Base-by-base conservation (phyloP, 2,797 vertebrate genomes). In the Sebastes jordani region DNA sequence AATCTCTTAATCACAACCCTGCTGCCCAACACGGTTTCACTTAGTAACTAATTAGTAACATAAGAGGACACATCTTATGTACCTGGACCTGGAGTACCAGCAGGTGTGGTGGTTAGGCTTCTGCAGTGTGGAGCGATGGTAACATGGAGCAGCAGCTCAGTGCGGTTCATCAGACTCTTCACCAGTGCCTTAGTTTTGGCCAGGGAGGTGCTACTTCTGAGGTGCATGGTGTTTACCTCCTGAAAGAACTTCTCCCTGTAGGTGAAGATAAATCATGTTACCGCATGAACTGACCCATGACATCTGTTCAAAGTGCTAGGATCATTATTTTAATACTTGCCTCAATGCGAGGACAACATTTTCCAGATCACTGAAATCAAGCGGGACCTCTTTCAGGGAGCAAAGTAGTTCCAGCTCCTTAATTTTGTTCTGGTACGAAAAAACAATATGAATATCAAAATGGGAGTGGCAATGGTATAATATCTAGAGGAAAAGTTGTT, bases 381-480 rank as follows among this genome's bases (percentile, higher is more conserved):
- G 96, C 34, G 93, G 96, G 88, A 98, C 95, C 88, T 99, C 98
- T 84, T 99, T 99, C 93, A 99, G 96, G 4, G 98, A 99, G 85
- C 98, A 99, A 54, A 99, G 96, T 86, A 99, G 96, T 81, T 99
- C 98, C 81, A 99, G 92, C 89, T 99, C 99, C 91, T 99, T 99
- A 86, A 99, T 97, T 96, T 99, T 99, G 95, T 97, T 99, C 99
- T 99, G 86, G 82, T 81, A 66, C 67, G 81, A 81, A 62, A 78
- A 70, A 68, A 30, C 1, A 76, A 36, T 54, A 78, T 74, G 13
- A 82, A 71, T 27, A 58, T 65, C 16, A 18, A 75, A 78, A 55
- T 13, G 8, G 5, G 0, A 30, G 11, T 49, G 7, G 16, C 34
- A 18, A 32, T 25, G 13, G 9, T 34, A 13, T 27, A n/a, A 54